phyloP scores from a whole-genome alignment of 2,113 vertebrate species.

The Clarias gariepinus region DNA sequence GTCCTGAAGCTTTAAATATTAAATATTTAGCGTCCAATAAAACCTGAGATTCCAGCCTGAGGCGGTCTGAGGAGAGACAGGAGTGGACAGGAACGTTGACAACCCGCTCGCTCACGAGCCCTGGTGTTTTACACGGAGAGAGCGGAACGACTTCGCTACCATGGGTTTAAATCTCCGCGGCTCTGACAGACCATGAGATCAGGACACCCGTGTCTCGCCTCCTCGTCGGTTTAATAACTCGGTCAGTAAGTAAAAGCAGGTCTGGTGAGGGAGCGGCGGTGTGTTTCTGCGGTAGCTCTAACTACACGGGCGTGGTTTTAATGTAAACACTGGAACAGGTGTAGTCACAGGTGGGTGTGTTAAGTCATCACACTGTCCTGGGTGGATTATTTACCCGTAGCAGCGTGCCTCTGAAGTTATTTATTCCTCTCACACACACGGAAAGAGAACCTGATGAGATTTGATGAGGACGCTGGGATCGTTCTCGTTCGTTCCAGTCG shows the following conservation, averaged over 20 bases:
- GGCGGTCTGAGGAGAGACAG: constrained; percentile 19
- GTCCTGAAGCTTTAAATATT: constrained; percentile 22
- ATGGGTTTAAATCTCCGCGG: background rate
- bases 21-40: constrained; percentile 27
- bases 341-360: background rate
- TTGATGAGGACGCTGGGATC: background rate
- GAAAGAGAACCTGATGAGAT: background rate
- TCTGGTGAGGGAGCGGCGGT: too few species aligned
- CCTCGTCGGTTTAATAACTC: too few species aligned
- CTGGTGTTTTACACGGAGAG: background rate
- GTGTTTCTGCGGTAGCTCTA: too few species aligned
- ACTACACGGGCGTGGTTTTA: too few species aligned
- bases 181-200: background rate
- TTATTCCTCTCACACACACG: background rate
- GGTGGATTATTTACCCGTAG: background rate
- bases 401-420: background rate
- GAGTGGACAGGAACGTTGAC: background rate
- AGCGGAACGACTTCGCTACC: background rate
- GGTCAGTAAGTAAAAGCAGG: too few species aligned
- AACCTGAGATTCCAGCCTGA: constrained; percentile 23
- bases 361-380: background rate
- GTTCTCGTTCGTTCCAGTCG: background rate
- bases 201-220: too few species aligned
- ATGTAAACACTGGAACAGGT: too few species aligned
- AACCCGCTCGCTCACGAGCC: background rate